Conservation (phyloP, 2,797 vertebrate genomes). For the Fistularia commersonii region DNA sequence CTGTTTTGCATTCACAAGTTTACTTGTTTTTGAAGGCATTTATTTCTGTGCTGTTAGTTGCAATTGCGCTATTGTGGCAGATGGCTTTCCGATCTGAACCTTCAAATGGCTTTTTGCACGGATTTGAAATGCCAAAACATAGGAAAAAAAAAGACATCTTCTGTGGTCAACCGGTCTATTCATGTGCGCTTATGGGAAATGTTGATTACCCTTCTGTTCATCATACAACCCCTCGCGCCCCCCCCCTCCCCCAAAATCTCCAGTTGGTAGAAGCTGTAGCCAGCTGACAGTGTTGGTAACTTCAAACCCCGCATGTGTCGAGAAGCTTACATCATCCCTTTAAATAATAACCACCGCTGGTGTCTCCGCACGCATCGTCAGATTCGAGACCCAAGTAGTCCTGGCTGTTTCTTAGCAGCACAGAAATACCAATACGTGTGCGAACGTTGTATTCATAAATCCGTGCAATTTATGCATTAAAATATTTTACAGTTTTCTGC, state of each 20-base stretch:
- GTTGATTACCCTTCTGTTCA: constrained; percentile 9
- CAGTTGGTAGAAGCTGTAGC: constrained; percentile 57
- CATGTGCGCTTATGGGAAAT: constrained; percentile 17
- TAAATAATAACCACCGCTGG: too few relatives aligned
- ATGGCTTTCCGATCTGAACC: too few relatives aligned
- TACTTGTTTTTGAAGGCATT: too few relatives aligned
- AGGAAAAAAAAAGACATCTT: constrained; percentile 2
- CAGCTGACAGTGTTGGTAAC: constrained; percentile 56
- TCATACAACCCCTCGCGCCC: constrained; percentile 1
- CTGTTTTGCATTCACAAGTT: too few relatives aligned
- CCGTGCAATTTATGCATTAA: neutral
- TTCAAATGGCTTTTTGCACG: too few relatives aligned
- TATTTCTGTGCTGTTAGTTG: too few relatives aligned
- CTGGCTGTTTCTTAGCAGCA: too few relatives aligned
- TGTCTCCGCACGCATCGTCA: too few relatives aligned
- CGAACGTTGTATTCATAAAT: neutral
- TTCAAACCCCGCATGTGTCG: constrained; percentile 53
- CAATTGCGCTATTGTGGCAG: too few relatives aligned
- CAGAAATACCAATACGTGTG: neutral
- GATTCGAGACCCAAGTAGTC: too few relatives aligned
- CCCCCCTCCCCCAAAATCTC: constrained; percentile 42
- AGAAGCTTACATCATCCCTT: constrained; percentile 63
- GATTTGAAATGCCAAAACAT: too few relatives aligned
- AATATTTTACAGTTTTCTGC: neutral
- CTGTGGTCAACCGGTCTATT: constrained; percentile 3